Evolutionary conservation across 1,140 invertebrate genomes (phyloP).

Genomic region (Ceratosolen fusciceps): DNA sequence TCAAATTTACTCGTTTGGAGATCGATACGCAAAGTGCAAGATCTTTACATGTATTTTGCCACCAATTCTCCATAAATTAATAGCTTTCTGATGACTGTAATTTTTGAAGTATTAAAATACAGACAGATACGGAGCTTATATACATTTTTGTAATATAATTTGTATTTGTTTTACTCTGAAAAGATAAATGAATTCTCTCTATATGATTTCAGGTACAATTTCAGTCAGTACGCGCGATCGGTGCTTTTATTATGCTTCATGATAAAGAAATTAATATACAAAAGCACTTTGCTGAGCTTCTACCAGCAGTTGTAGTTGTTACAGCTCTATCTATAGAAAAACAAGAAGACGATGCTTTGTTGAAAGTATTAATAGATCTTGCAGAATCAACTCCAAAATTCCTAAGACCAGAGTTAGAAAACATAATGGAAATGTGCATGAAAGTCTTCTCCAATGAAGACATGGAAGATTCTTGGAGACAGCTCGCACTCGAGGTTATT

Average conservation of each 20-base stretch:
- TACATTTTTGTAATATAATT: not conserved
- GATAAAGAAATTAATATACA: slow-evolving; percentile 91
- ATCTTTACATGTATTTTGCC: slow-evolving; percentile 55
- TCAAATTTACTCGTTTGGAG: slow-evolving; percentile 52
- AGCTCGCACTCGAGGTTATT: slow-evolving; percentile 93
- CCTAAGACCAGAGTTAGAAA: slow-evolving; percentile 86
- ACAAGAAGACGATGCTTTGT: slow-evolving; percentile 89
- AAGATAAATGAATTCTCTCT: not conserved
- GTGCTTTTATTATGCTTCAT: slow-evolving; percentile 92
- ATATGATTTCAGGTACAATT: slow-evolving; percentile 75
- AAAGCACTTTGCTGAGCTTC: slow-evolving; percentile 88
- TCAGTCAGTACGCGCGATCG: slow-evolving; percentile 87
- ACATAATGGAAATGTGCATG: slow-evolving; percentile 92
- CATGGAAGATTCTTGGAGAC: slow-evolving; percentile 87
- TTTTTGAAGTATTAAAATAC: slow-evolving; percentile 68
- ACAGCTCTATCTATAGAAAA: slow-evolving; percentile 85
- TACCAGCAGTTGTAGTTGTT: slow-evolving; percentile 81
- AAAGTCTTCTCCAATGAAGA: slow-evolving; percentile 80
- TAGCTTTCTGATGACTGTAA: slow-evolving; percentile 71
- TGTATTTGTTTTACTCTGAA: not conserved
- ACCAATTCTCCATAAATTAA: slow-evolving; percentile 62
- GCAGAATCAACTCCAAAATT: slow-evolving; percentile 95
- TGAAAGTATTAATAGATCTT: slow-evolving; percentile 94
- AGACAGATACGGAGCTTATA: slow-evolving; percentile 71
- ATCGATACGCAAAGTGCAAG: slow-evolving; percentile 62